Evolutionary conservation across 2,113 vertebrate genomes (phyloP), one percentile per base, ranked within the genome.

Genomic region (Cochlearius cochlearius): DNA sequence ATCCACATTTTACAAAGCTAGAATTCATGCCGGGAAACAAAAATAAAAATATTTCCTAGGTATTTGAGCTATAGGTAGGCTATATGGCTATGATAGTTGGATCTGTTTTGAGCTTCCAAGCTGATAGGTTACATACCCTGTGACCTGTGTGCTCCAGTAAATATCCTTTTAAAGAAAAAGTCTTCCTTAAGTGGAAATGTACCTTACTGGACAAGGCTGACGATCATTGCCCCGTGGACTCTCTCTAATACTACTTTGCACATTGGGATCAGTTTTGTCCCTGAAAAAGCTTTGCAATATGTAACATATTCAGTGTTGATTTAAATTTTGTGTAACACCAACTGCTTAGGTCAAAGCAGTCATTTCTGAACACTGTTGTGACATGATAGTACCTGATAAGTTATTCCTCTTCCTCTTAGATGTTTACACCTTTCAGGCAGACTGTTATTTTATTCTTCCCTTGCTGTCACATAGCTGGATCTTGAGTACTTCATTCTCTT

Each of bases 161-260:
- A 75, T 26, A 15, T 34, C 29, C 30, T 62, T 85, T 66, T 29
- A 20, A 85, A 91, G 43, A 59, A 49, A 6, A 79, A 58, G 17
- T 49, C 9, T 23, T 63, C 36, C 58, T 86, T 25, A 52, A 77
- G 19, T 8, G 68, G 52, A 63, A 63, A 38, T 20, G 14, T 22
- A 39, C 15, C 19, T 58, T 39, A n/a, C 34, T 49, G 50, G 45
- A 27, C 16, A 11, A 82, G 49, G 86, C 1, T 0, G 26, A 11
- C 0, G 0, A 5, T 29, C 1, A 0, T 21, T 82, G 30, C 56
- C 26, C 20, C 50, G 17, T 19, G 25, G 23, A 38, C 11, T n/a
- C 8, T 41, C 23, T 62, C 12, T 26, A 43, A 43, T 30, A 23
- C 5, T 77, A 19, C 30, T 55, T 82, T 59, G 36, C 41, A 11